These are phyloP conservation scores for Aurelia coerulea DNA, from an alignment of 30 jellyfish, hydroid and myxozoan species.

Conservation along the genomic window DNA sequence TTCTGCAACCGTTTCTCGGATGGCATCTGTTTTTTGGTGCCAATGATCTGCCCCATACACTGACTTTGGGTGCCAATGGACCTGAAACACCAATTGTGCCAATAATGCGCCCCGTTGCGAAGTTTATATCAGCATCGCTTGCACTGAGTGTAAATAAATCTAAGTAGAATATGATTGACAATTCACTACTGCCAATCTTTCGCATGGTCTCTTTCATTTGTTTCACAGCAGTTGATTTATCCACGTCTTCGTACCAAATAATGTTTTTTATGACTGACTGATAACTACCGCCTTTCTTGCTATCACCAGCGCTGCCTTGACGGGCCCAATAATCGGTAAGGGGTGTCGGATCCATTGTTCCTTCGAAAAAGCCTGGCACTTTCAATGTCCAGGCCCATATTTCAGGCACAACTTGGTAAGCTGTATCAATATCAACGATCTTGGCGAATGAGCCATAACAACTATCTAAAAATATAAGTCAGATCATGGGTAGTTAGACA, in stretches of 20 bases:
- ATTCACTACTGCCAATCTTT: constrained; percentile 11
- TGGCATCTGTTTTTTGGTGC: constrained; percentile 2
- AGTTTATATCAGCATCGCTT: background rate
- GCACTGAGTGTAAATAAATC: background rate
- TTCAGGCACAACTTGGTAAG: constrained; percentile 41
- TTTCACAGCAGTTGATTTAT: constrained; percentile 10
- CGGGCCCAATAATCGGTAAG: constrained; percentile 41
- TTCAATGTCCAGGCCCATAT: constrained; percentile 34
- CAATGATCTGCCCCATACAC: constrained; percentile 49
- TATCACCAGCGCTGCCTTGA: background rate
- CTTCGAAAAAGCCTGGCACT: constrained; percentile 52
- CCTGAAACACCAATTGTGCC: constrained; percentile 67
- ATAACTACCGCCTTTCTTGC: constrained; percentile 24
- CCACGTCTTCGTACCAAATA: constrained; percentile 9
- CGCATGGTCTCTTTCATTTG: constrained; percentile 44
- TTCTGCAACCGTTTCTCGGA: background rate
- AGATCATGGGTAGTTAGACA: no score
- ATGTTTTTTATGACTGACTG: constrained; percentile 32
- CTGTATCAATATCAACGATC: constrained; percentile 52
- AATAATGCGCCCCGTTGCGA: constrained; percentile 47
- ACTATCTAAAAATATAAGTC: constrained; percentile 18
- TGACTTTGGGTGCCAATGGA: constrained; percentile 35
- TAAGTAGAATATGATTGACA: constrained; percentile 33
- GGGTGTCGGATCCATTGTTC: constrained; percentile 50
- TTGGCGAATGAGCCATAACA: constrained; percentile 50